Evolutionary conservation across 2,888 invertebrate genomes (phyloP), one percentile per base, ranked within the genome.

Genomic region (Ashinkailepas kermadecensis): DNA sequence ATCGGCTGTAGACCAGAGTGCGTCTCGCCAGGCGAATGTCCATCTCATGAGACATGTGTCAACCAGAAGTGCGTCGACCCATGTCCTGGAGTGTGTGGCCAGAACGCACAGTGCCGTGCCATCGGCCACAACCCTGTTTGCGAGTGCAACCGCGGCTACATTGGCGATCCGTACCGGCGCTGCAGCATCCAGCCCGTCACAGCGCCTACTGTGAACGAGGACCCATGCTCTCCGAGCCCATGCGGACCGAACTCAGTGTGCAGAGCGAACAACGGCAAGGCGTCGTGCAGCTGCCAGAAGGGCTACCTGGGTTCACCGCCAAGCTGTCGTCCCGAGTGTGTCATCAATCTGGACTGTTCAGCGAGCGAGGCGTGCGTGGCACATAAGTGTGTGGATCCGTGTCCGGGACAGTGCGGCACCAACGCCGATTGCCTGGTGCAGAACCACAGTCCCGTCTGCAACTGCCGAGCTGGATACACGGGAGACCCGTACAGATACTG

Each of bases 221-320:
- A 92, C 85, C 90, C 90, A 23, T 91, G 90, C 85, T 86, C 87
- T 81, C 90, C 90, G 83, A 89, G 89, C 58, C 94, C 94, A 13
- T 95, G 95, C 87, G 95, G 95, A 59, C 90, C 92, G 6, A 93
- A 94, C 86, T 93, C 95, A n/a, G 88, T 91, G 13, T 95, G 95
- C 85, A 89, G 89, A 15, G 82, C 62, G 13, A 58, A 62, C 65
- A 81, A 80, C 58, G 81, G 65, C 56, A n/a, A 64, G 23, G 57
- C 92, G 83, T 94, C 94, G 88, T 93, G 93, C 86, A 89, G 90
- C 59, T 93, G 93, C 86, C 88, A 92, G 82, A 90, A 91, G 62
- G 92, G 92, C 82, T 91, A 93, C 85, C 91, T 91, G 84, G 94
- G 94, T 25, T 93, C 93, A 87, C 93, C 94, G 6, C 82, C 82